Evolutionary conservation across 2,113 vertebrate species (phyloP), one percentile per base, ranked within the genome.

Genomic region (Myiozetetes cayanensis): DNA sequence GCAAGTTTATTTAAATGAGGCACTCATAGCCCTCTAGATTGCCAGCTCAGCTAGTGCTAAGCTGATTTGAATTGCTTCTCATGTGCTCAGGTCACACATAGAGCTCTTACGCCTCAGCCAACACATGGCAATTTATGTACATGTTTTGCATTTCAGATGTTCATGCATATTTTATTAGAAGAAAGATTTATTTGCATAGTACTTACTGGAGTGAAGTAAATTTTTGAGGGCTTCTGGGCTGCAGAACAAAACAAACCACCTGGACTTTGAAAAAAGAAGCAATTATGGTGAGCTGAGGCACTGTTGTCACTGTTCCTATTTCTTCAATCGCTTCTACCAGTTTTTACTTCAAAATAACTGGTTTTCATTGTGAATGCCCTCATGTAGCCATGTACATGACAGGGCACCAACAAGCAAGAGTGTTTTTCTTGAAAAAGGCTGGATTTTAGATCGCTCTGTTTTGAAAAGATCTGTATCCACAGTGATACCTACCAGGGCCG

Each of bases 141-240:
- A 15, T 22, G 7, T 24, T 94, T 91, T 94, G 94, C 89, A 87
- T 90, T 85, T 68, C 70, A 91, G 89, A 59, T 41, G 27, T 2
- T 67, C 73, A 53, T 83, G n/a, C 56, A 65, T 76, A 81, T 93
- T 93, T 93, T 67, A 82, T 85, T 46, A 93, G 73, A 75, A 76
- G 44, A 87, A 92, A 88, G 28, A 85, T 9, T 90, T 13, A 58
- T 93, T 76, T 87, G 85, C 52, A 56, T 84, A 58, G 96, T 97
- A 98, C 98, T 99, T 97, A 99, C 98, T 82, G 97, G 98, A 65
- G 66, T 95, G 95, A 98, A 99, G 92, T 66, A 94, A 73, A 73
- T 90, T 83, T 97, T 93, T 89, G 96, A 97, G 94, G 97, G 97
- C 79, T 98, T 98, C 53, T 92, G 97, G 59, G 98, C 98, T 59